Percentiles rank a stretch among this genome's conserved stretches.
phyloP scores from a whole-genome alignment of 2,888 invertebrate genomes.

The Byasa hedistus region DNA sequence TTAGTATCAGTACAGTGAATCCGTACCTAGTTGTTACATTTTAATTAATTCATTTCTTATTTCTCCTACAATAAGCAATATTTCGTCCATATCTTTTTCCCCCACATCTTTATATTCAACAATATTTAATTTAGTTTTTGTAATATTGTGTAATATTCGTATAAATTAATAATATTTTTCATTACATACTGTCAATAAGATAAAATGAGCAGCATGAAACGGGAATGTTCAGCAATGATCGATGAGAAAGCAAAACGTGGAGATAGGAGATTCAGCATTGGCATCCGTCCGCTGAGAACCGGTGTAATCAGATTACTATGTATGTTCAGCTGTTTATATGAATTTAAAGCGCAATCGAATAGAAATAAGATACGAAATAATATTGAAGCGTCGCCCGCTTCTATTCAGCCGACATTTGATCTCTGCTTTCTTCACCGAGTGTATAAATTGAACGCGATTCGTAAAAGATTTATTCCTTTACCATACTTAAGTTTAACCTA shows the following conservation, averaged over 20 bases:
- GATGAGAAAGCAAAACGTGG: conserved; percentile 34
- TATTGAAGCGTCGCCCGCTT: conserved; percentile 19
- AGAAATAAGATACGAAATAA: conserved; percentile 26
- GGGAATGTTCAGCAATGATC: conserved; percentile 35
- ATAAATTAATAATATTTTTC: not conserved
- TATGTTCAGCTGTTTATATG: conserved; percentile 20
- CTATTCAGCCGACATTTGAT: conserved; percentile 22
- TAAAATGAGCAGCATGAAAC: conserved; percentile 11
- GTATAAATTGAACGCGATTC: not conserved
- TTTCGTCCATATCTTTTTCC: too few species aligned
- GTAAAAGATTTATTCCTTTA: conserved; percentile 2
- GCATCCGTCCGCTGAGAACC: conserved; percentile 35
- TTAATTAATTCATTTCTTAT: not conserved
- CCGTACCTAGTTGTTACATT: not conserved
- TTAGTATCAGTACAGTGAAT: conserved; percentile 4
- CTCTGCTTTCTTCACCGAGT: conserved; percentile 14
- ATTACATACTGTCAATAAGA: not conserved
- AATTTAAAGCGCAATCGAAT: conserved; percentile 22
- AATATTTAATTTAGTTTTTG: too few species aligned
- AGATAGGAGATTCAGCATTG: conserved; percentile 34
- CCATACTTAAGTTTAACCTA: not conserved
- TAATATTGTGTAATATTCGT: not conserved
- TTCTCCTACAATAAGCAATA: not conserved
- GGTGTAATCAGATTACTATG: conserved; percentile 37
- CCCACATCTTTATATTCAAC: too few species aligned